Conservation (phyloP, 1,140 invertebrate genomes). For the Leptinotarsa texana region DNA sequence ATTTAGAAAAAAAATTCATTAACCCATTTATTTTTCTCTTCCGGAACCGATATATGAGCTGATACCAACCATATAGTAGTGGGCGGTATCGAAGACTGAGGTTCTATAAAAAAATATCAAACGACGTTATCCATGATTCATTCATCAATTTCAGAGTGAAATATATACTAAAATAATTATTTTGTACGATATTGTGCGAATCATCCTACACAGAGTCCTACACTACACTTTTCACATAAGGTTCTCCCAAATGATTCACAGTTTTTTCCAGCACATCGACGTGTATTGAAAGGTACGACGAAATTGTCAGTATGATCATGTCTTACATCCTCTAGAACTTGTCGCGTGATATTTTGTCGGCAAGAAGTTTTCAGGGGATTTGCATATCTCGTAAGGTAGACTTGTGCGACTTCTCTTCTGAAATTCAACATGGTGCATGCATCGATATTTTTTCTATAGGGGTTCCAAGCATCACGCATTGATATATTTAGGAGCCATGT, state of each 20-base stretch:
- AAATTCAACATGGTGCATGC: no score
- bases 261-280: no score
- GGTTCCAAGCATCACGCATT: slow-evolving; percentile 12
- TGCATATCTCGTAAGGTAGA: no score
- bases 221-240: neutral
- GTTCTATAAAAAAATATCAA: neutral
- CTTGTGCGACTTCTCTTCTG: no score
- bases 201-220: neutral
- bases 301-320: no score
- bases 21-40: no score
- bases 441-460: no score
- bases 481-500: slow-evolving; percentile 47
- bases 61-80: neutral
- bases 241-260: neutral
- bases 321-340: no score
- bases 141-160: neutral
- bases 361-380: no score
- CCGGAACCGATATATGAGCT: neutral
- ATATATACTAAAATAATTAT: neutral
- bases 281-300: no score
- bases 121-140: neutral
- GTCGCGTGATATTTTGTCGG: no score
- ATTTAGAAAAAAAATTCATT: no score
- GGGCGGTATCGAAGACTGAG: neutral
- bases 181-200: neutral